A percentile compares a stretch with the other conserved stretches of the same genome.
Evolutionary conservation across 2,797 vertebrate genomes (phyloP).

Genomic region (Gallinago stenura): DNA sequence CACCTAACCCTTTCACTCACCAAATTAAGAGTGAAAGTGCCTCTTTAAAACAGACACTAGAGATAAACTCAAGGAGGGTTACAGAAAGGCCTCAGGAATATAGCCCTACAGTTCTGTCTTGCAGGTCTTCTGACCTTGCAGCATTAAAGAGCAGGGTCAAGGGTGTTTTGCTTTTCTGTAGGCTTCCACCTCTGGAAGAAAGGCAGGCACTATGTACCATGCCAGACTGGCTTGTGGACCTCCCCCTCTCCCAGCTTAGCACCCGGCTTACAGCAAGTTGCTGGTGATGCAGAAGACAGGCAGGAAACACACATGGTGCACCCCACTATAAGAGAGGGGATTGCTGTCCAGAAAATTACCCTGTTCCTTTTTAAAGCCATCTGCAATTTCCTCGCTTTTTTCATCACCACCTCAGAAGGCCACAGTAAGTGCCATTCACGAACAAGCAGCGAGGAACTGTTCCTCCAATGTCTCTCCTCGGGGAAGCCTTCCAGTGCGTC

Average conservation of each 20-base stretch:
- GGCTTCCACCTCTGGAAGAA: neutral
- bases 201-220: neutral
- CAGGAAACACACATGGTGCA: neutral
- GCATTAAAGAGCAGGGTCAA: fast-evolving
- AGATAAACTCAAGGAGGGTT: neutral
- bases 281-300: neutral
- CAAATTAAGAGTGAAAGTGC: neutral
- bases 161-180: neutral
- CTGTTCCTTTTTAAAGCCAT: neutral
- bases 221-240: neutral
- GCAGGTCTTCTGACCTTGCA: neutral
- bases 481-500: neutral
- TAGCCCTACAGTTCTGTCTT: neutral
- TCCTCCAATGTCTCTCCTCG: fast-evolving
- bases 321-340: neutral
- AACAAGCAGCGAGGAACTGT: neutral
- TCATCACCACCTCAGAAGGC: neutral
- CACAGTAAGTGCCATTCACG: neutral
- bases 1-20: neutral
- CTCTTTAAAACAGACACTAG: neutral
- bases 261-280: neutral
- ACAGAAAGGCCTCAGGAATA: neutral
- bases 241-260: neutral
- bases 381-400: neutral
- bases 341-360: slow-evolving; percentile 1